A percentile compares a stretch with the other conserved stretches of the same genome.
Conservation (phyloP, 2,888 invertebrate species). For the Nasonovia ribisnigri region DNA sequence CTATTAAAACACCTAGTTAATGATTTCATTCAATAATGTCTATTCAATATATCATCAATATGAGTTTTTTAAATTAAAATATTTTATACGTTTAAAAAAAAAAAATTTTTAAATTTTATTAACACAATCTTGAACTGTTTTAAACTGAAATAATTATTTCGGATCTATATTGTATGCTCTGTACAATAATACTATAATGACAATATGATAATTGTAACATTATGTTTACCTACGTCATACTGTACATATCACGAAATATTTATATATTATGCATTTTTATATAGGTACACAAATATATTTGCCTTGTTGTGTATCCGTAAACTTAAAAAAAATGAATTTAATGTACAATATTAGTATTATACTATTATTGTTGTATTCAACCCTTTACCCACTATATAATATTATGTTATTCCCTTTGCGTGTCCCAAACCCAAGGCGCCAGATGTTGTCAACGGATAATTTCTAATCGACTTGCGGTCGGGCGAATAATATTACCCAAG, state of each 20-base stretch:
- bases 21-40: not conserved
- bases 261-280: not conserved
- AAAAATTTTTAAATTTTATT: not conserved
- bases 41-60: too few species aligned
- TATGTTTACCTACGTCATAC: not conserved
- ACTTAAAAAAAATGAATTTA: not conserved
- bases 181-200: not conserved
- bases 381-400: not conserved
- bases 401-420: not conserved
- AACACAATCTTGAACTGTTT: not conserved
- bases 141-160: not conserved
- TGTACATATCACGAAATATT: not conserved
- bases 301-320: not conserved
- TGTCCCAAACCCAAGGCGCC: not conserved
- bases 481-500: conserved; percentile 12
- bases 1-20: not conserved
- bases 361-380: not conserved
- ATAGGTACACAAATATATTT: not conserved
- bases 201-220: not conserved
- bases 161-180: not conserved
- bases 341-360: not conserved
- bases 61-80: not conserved
- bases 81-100: not conserved
- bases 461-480: conserved; percentile 45
- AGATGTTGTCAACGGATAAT: conserved; percentile 42